These are phyloP conservation scores for Hydrochoerus hydrochaeris DNA, from an alignment of 2,113 vertebrate genomes.

Conservation along the genomic window DNA sequence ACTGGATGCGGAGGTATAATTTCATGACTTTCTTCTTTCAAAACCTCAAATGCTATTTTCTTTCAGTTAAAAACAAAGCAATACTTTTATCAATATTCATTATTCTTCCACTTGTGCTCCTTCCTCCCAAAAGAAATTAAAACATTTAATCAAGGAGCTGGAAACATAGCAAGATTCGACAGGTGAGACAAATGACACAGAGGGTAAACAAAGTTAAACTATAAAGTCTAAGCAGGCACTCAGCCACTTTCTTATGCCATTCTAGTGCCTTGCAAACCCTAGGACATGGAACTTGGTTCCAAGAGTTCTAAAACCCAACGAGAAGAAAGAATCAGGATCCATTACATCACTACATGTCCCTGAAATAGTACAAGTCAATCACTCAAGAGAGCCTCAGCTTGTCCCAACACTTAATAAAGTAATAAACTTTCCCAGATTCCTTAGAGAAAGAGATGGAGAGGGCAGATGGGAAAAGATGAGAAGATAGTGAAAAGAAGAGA, in stretches of 20 bases:
- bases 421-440: not conserved
- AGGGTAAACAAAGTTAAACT: not conserved
- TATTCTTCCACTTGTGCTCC: not conserved
- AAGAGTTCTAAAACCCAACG: not conserved
- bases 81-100: not conserved
- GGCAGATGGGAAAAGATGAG: not conserved
- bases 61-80: not conserved
- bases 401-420: not conserved
- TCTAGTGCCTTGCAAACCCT: not conserved
- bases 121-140: not conserved
- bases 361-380: not conserved
- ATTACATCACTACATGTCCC: not conserved
- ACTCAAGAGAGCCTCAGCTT: not conserved
- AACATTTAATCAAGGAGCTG: not conserved
- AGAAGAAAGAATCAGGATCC: not conserved
- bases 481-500: too few species aligned
- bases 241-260: not conserved
- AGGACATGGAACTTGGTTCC: not conserved
- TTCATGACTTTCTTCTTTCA: not conserved
- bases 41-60: not conserved
- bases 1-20: not conserved
- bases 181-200: not conserved
- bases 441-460: not conserved
- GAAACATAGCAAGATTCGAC: not conserved
- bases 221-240: not conserved